A percentile compares a stretch with the other conserved stretches of the same genome.
These are phyloP conservation scores for Pilophorus perplexus DNA, from an alignment of 2,888 invertebrate genomes.

Conservation along the genomic window DNA sequence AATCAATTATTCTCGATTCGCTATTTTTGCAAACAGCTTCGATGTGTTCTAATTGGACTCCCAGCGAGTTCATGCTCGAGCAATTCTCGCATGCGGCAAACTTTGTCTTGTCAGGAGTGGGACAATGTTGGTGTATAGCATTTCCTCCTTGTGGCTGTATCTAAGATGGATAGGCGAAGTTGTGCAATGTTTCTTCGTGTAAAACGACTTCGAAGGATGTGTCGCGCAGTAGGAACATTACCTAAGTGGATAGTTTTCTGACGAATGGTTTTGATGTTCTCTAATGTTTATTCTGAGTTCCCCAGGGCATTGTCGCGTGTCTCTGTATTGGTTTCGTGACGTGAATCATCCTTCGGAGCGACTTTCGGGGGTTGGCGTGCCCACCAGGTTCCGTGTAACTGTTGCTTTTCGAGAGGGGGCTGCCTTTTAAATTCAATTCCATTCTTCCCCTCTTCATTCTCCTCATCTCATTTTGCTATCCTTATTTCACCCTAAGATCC, in stretches of 20 bases:
- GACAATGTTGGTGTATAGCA: no score
- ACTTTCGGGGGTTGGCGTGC: conserved; percentile 32
- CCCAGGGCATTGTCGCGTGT: conserved; percentile 35
- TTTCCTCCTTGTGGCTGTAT: no score
- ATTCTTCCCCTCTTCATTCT: conserved; percentile 3
- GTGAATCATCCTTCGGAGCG: conserved; percentile 33
- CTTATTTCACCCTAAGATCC: conserved; percentile 26
- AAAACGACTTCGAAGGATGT: no score
- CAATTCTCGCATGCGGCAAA: no score
- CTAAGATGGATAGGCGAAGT: no score
- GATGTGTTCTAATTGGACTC: no score
- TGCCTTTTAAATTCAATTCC: conserved; percentile 37
- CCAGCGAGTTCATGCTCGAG: no score
- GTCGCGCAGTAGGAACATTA: neutral
- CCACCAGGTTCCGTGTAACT: conserved; percentile 32
- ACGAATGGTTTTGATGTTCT: conserved; percentile 16
- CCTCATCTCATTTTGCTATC: neutral
- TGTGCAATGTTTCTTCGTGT: no score
- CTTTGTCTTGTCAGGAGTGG: no score
- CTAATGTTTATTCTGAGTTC: conserved; percentile 24
- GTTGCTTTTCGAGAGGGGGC: conserved; percentile 12
- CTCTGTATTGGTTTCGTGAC: conserved; percentile 37
- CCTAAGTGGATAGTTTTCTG: conserved; percentile 35
- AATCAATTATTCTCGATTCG: no score
- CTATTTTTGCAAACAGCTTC: no score